Conservation (phyloP, 2,888 invertebrate species). For the Trilocha varians region DNA sequence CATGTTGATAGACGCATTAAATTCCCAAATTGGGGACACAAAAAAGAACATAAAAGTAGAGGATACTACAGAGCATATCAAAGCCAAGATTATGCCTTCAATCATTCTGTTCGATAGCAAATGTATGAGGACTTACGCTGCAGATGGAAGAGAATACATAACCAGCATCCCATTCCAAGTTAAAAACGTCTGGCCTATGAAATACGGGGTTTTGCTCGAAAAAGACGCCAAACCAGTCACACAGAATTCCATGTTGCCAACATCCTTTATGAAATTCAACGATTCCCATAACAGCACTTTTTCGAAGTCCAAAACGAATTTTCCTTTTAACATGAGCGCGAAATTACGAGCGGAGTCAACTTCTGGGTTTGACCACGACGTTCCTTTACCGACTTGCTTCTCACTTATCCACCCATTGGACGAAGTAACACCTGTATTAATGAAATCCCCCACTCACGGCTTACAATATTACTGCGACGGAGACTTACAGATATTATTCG, state of each 20-base stretch:
- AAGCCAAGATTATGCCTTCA: constrained; percentile 74
- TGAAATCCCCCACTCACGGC: constrained; percentile 75
- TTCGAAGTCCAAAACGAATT: constrained; percentile 36
- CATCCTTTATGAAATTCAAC: constrained; percentile 48
- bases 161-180: constrained; percentile 87
- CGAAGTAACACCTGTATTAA: constrained; percentile 88
- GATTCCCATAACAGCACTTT: constrained; percentile 53
- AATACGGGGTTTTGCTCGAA: constrained; percentile 89
- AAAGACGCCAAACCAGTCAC: constrained; percentile 67
- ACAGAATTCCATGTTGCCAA: constrained; percentile 43
- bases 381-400: constrained; percentile 84
- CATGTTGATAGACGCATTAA: constrained; percentile 66
- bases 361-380: constrained; percentile 54
- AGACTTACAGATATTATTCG: constrained; percentile 81
- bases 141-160: constrained; percentile 87
- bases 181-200: constrained; percentile 86
- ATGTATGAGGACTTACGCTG: constrained; percentile 83
- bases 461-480: constrained; percentile 77
- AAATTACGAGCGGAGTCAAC: constrained; percentile 49
- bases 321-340: constrained; percentile 51
- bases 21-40: constrained; percentile 61
- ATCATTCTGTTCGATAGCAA: constrained; percentile 83
- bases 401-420: constrained; percentile 92
- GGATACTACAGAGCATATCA: constrained; percentile 62
- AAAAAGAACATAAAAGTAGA: constrained; percentile 66